Evolutionary conservation across 2,888 invertebrate genomes (phyloP), one percentile per base, ranked within the genome.

Genomic region (Apamea crenata): DNA sequence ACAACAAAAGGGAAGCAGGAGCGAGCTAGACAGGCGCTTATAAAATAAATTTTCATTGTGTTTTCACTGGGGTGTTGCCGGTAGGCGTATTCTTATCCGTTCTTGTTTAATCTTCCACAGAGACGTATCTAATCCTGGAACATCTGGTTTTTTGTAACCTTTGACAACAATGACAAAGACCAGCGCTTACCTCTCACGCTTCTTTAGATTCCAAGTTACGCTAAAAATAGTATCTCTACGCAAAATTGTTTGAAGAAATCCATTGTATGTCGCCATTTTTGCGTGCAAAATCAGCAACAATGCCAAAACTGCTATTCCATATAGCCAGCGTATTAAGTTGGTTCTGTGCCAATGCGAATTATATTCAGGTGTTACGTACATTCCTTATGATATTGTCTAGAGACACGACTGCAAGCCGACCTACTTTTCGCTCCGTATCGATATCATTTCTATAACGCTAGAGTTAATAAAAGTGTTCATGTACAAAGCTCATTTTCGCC

Each of bases 41-140:
- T 93, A 93, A 94, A 95, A 95, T 94, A 94, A 94, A 94, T 93
- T 93, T 93, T 92, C 91, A 91, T 90, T 93, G 91, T 92, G 87
- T 91, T 90, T 91, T 56, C 67, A 69, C 91, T 87, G 87, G 91
- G 91, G 91, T 90, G 90, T 88, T 88, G 85, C 16, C 88, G 84
- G 90, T 86, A 90, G 91, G 92, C 90, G 91, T 91, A 88, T 90
- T 92, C 90, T 91, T 92, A 92, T 92, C 91, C 88, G 89, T 90
- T 93, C 91, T 91, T 92, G 91, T 92, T 93, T 93, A 94, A 94
- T 94, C 92, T 94, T 89, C 87, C 86, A 90, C 90, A 92, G 88
- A 91, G 91, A 90, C 90, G 87, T 89, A 87, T 89, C 90, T 91
- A 92, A 93, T 93, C 91, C 90, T 84, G 73, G 87, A 89, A 83